Evolutionary conservation across 2,113 vertebrate genomes (phyloP).

Genomic region (Panthera tigris): DNA sequence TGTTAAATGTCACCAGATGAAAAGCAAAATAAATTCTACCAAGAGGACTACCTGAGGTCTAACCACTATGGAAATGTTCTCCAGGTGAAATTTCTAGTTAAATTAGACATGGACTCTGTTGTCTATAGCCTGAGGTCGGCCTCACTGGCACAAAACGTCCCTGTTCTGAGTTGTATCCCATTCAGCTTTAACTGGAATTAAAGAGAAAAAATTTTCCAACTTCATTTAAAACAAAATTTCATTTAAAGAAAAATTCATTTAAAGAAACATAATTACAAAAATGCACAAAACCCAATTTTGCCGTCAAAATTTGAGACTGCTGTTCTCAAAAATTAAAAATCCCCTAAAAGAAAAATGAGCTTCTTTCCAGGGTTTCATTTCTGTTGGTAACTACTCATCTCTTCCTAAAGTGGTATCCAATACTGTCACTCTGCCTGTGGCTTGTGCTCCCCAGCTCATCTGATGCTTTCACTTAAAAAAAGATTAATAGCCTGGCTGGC

Average conservation of each 20-base stretch:
- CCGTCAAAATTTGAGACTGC: not conserved
- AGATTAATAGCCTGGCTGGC: not conserved
- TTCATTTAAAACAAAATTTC: not conserved
- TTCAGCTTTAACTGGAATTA: not conserved
- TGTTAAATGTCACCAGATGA: not conserved
- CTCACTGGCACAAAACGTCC: not conserved
- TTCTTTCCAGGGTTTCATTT: not conserved
- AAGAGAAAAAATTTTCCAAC: not conserved
- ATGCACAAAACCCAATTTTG: constrained; percentile 1
- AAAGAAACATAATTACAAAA: not conserved
- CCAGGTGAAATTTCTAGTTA: not conserved
- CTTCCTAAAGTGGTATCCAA: not conserved
- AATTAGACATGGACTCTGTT: not conserved
- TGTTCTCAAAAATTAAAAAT: constrained; percentile 34
- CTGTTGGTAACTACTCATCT: not conserved
- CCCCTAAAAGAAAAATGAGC: not conserved
- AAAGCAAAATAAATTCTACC: constrained; percentile 35
- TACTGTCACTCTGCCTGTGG: not conserved
- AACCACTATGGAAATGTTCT: not conserved
- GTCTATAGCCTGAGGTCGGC: not conserved
- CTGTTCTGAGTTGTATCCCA: not conserved
- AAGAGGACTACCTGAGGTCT: not conserved
- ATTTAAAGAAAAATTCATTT: too few species aligned
- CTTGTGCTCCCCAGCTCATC: not conserved
- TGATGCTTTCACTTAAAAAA: not conserved